Evolutionary conservation across 2,113 vertebrate genomes (phyloP).

Genomic region (Orthonyx spaldingii): DNA sequence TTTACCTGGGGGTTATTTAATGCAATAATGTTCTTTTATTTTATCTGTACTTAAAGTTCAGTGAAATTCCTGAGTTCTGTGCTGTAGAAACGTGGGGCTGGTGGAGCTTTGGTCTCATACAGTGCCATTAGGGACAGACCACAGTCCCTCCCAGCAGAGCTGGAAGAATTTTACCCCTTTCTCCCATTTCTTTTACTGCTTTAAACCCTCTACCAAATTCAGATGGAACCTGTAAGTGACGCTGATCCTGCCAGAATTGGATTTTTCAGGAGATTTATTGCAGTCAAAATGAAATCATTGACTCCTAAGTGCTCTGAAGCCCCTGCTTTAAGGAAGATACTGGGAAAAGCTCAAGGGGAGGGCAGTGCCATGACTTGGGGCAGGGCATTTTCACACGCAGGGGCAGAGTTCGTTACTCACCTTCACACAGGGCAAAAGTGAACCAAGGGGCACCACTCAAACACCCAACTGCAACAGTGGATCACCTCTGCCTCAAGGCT

Average conservation of each 20-base stretch:
- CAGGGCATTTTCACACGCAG: neutral
- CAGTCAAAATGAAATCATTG: neutral
- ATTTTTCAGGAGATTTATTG: neutral
- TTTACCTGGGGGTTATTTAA: neutral
- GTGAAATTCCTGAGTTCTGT: accelerated
- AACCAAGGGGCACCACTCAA: accelerated
- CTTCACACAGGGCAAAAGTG: neutral
- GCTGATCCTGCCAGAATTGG: accelerated
- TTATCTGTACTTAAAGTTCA: neutral
- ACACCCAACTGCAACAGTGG: accelerated
- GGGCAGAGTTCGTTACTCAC: neutral
- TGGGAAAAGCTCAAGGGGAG: neutral
- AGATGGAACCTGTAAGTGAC: neutral
- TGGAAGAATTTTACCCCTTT: neutral
- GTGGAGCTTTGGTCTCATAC: neutral
- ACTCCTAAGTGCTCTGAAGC: too few relatives aligned
- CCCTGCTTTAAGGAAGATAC: neutral
- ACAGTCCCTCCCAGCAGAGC: neutral
- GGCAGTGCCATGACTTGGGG: neutral
- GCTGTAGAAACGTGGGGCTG: neutral
- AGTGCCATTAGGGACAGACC: neutral
- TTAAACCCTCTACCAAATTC: neutral
- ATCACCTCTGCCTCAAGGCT: neutral
- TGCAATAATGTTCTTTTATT: neutral
- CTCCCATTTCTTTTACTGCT: neutral